Conservation (phyloP, 2,888 invertebrate genomes). For the Caenorhabditis becei region DNA sequence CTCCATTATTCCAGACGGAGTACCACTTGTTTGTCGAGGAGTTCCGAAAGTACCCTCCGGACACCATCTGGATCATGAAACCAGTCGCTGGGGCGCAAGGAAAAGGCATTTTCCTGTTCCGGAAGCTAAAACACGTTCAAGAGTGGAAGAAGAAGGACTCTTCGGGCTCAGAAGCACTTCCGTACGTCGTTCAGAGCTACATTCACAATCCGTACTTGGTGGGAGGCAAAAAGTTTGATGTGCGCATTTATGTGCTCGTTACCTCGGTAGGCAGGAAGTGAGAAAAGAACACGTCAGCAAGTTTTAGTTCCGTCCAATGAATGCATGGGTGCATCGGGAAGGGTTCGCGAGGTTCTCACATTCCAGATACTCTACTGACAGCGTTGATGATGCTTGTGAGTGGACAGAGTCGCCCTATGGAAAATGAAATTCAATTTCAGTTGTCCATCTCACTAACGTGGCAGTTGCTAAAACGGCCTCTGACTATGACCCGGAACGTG, state of each 20-base stretch:
- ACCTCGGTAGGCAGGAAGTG: conserved; percentile 82
- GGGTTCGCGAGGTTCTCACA: conserved; percentile 86
- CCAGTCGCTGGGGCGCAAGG: conserved; percentile 86
- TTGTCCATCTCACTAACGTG: conserved; percentile 79
- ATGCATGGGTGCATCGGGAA: conserved; percentile 91
- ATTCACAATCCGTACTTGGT: conserved; percentile 85
- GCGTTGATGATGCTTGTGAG: conserved; percentile 85
- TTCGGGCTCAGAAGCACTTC: conserved; percentile 71
- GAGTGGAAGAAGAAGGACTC: conserved; percentile 83
- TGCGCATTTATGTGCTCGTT: conserved; percentile 86
- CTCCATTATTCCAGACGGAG: conserved; percentile 83
- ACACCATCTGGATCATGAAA: conserved; percentile 86
- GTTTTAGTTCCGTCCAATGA: conserved; percentile 88
- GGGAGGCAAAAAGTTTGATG: conserved; percentile 86
- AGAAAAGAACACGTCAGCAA: neutral
- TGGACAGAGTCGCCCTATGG: neutral
- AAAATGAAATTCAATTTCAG: conserved; percentile 42
- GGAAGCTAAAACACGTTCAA: conserved; percentile 84
- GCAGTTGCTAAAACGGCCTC: conserved; percentile 91
- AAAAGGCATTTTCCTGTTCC: conserved; percentile 86
- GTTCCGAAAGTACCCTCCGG: conserved; percentile 84
- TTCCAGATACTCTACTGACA: conserved; percentile 84
- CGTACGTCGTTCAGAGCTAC: conserved; percentile 85
- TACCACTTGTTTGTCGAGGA: conserved; percentile 86
- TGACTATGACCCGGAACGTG: conserved; percentile 84